Percentiles rank a stretch among this genome's conserved stretches.
Conservation (phyloP, 2,797 vertebrate genomes). For the Hydrolagus colliei region DNA sequence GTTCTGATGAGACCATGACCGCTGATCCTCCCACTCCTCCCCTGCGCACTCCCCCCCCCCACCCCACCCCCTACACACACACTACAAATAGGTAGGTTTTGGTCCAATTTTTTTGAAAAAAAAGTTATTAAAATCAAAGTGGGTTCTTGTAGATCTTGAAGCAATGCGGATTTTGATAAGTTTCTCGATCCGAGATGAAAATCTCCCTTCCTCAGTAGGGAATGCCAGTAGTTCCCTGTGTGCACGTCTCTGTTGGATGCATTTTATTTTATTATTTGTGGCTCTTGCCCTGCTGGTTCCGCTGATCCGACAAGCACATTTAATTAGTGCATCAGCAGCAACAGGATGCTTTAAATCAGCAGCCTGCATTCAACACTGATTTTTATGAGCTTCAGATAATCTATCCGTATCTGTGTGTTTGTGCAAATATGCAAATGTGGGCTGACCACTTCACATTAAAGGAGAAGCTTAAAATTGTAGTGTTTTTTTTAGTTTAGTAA, state of each 20-base stretch:
- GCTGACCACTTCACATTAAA: not conserved
- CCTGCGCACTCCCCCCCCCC: not conserved
- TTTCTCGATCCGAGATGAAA: constrained; percentile 3
- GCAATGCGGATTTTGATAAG: not conserved
- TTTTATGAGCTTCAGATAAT: not conserved
- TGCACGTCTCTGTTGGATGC: constrained; percentile 9
- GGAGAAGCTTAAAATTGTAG: not conserved
- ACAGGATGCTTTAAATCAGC: not conserved
- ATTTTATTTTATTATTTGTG: constrained; percentile 28
- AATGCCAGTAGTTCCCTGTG: not conserved
- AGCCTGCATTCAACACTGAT: not conserved
- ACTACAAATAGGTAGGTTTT: not conserved
- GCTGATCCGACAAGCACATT: constrained; percentile 17
- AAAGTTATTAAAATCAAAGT: not conserved
- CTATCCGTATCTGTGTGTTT: no score
- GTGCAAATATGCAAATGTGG: not conserved
- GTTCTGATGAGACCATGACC: not conserved
- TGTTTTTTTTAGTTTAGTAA: not conserved
- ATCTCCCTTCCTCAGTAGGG: not conserved
- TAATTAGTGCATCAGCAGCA: constrained; percentile 19
- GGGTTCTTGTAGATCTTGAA: not conserved
- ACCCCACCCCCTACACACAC: no score
- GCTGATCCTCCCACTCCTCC: not conserved
- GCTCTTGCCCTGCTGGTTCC: not conserved
- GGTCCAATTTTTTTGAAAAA: not conserved